These are phyloP conservation scores for Epizoanthus scotinus DNA, from an alignment of 92 coral and sea anemone genomes.

Conservation along the genomic window DNA sequence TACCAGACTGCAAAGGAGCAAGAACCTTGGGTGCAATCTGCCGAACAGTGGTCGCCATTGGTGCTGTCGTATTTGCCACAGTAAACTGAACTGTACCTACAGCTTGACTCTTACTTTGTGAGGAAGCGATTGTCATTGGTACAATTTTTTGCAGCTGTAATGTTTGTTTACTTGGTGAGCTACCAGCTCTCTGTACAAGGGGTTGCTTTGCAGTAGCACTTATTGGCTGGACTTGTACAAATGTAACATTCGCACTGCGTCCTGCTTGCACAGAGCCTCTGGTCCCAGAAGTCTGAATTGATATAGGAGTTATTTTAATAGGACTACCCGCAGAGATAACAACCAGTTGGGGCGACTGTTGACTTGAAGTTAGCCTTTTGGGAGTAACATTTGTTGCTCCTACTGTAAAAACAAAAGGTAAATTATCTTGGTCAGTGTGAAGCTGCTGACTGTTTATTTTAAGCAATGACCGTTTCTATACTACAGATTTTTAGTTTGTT, in stretches of 20 bases:
- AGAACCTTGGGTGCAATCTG: constrained; percentile 86
- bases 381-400: constrained; percentile 47
- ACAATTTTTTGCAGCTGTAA: constrained; percentile 71
- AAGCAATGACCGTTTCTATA: background rate
- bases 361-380: constrained; percentile 49
- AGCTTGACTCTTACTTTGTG: constrained; percentile 48
- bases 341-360: constrained; percentile 65
- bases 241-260: constrained; percentile 62
- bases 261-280: constrained; percentile 43
- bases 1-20: constrained; percentile 64
- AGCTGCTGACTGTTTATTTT: background rate
- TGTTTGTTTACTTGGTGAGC: constrained; percentile 76
- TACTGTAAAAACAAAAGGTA: constrained; percentile 14
- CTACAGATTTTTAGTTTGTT: too few relatives aligned
- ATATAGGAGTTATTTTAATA: constrained; percentile 70
- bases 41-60: constrained; percentile 56
- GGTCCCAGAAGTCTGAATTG: constrained; percentile 42
- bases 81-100: constrained; percentile 59
- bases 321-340: constrained; percentile 82
- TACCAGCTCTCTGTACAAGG: constrained; percentile 59
- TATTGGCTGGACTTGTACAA: constrained; percentile 80
- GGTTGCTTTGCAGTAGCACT: constrained; percentile 68
- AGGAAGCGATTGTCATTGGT: constrained; percentile 70
- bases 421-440: too few relatives aligned
- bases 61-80: constrained; percentile 48